Evolutionary conservation across 2,797 vertebrate genomes (phyloP).

Genomic region (Lutjanus campechanus): DNA sequence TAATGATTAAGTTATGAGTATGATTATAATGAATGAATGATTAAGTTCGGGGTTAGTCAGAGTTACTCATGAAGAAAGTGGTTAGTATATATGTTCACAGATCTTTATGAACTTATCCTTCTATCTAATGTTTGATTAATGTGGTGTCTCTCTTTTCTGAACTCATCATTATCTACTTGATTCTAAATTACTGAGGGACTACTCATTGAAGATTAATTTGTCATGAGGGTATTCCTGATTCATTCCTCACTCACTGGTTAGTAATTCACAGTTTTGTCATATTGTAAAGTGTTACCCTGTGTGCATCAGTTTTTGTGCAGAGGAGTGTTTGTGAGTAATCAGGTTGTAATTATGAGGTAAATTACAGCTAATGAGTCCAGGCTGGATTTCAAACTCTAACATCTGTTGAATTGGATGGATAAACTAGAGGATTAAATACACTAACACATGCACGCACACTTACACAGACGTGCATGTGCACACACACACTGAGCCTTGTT

Average conservation of each 20-base stretch:
- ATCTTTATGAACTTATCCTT: neutral
- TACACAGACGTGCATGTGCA: neutral
- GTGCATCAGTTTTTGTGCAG: slow-evolving; percentile 11
- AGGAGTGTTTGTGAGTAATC: slow-evolving; percentile 43
- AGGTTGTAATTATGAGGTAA: slow-evolving; percentile 43
- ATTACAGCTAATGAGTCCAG: slow-evolving; percentile 58
- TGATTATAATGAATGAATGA: neutral
- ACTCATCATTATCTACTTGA: neutral
- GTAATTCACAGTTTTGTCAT: neutral
- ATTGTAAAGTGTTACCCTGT: neutral
- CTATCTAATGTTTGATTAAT: neutral
- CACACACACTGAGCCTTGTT: neutral
- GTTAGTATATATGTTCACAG: neutral
- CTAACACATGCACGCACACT: slow-evolving; percentile 9
- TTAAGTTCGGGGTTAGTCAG: neutral
- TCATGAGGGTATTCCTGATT: neutral
- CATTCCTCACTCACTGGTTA: neutral
- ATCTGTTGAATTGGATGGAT: slow-evolving; percentile 62
- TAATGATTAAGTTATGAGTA: neutral
- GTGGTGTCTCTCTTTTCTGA: neutral
- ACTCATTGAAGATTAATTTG: neutral
- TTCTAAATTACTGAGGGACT: neutral
- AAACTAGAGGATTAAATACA: slow-evolving; percentile 43
- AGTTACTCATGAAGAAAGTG: neutral
- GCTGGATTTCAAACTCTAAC: slow-evolving; percentile 60